A percentile compares a stretch with the other conserved stretches of the same genome.
phyloP scores from a whole-genome alignment of 2,113 vertebrate genomes.

The Equus quagga region DNA sequence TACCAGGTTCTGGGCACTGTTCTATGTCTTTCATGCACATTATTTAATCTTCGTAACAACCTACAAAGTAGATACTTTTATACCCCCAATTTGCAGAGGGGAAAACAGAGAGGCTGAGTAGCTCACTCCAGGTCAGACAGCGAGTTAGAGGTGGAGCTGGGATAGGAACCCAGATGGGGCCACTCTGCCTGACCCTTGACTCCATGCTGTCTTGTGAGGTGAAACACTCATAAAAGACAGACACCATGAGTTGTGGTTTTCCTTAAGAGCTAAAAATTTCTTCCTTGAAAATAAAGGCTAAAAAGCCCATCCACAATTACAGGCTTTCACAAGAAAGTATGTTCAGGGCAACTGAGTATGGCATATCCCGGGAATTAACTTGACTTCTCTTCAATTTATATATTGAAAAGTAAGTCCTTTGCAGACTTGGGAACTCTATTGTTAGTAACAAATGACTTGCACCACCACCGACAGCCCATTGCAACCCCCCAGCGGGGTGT shows the following conservation, averaged over 20 bases:
- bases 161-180: neutral
- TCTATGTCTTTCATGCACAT: neutral
- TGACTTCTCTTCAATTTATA: conserved; percentile 19
- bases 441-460: conserved; percentile 33
- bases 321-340: neutral
- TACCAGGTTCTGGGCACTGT: neutral
- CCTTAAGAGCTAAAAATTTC: neutral
- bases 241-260: neutral
- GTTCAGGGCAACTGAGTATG: neutral
- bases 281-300: conserved; percentile 9
- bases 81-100: neutral
- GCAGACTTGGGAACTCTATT: neutral
- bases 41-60: neutral
- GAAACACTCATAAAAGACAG: neutral
- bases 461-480: neutral
- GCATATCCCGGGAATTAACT: neutral
- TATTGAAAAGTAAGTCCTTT: neutral
- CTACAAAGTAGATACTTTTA: neutral
- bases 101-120: neutral
- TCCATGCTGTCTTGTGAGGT: neutral
- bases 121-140: neutral
- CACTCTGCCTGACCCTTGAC: neutral
- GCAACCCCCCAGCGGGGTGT: neutral
- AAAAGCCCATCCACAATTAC: neutral
- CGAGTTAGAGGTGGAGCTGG: neutral